Percentiles rank a stretch among this genome's conserved stretches.
Conservation (phyloP, 2,797 vertebrate species). For the Microctenopoma steveboyesi region DNA sequence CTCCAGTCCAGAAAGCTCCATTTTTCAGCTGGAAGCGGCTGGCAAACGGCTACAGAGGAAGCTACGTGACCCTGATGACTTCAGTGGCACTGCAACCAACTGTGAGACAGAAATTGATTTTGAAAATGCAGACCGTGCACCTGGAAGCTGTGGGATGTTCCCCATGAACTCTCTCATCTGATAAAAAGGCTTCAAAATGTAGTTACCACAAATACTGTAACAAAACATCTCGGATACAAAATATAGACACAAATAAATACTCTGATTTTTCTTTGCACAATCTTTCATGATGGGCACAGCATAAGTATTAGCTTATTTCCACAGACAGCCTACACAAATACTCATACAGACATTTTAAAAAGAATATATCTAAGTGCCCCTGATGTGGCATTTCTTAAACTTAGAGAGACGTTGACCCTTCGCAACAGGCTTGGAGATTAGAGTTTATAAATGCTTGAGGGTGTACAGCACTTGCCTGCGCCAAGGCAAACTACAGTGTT, state of each 20-base stretch:
- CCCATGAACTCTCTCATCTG: slow-evolving; percentile 50
- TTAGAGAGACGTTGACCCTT: slow-evolving; percentile 52
- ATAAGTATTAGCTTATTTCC: slow-evolving; percentile 33
- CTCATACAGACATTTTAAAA: background rate
- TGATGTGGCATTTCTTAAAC: slow-evolving; percentile 59
- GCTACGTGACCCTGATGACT: slow-evolving; percentile 77
- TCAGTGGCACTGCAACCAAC: slow-evolving; percentile 72
- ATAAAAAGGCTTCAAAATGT: slow-evolving; percentile 52
- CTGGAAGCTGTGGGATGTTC: slow-evolving; percentile 55
- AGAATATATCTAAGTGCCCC: slow-evolving; percentile 28
- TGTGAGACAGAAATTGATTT: slow-evolving; percentile 78
- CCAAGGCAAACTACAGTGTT: slow-evolving; percentile 72
- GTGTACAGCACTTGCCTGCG: slow-evolving; percentile 43
- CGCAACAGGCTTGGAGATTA: slow-evolving; percentile 34
- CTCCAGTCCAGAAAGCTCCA: slow-evolving; percentile 74
- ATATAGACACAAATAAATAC: slow-evolving; percentile 14
- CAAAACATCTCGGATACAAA: slow-evolving; percentile 29
- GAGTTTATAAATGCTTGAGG: slow-evolving; percentile 53
- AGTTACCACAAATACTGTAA: slow-evolving; percentile 29
- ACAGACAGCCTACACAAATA: slow-evolving; percentile 6
- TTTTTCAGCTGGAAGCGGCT: slow-evolving; percentile 78
- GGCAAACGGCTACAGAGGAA: slow-evolving; percentile 71
- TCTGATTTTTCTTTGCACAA: slow-evolving; percentile 6
- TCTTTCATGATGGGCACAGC: background rate
- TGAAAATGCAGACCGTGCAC: slow-evolving; percentile 63